Evolutionary conservation across 2,797 vertebrate species (phyloP).

Genomic region (Hypotaenidia okinawae): DNA sequence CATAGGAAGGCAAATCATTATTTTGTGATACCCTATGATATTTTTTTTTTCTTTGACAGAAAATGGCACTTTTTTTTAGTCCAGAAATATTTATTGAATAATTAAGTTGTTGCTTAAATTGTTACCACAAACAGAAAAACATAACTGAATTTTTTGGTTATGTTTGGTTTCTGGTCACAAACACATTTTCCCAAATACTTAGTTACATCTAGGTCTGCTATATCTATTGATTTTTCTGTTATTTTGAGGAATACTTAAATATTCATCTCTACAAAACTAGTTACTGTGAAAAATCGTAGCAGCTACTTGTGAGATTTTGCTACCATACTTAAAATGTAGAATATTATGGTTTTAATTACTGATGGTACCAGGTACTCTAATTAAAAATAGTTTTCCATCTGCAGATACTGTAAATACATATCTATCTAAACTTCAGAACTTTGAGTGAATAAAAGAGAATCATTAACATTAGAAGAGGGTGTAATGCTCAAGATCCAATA

Average conservation of each 20-base stretch:
- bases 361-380: constrained; percentile 1
- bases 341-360: background rate
- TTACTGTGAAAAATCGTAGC: background rate
- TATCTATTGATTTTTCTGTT: background rate
- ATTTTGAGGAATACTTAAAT: background rate
- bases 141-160: background rate
- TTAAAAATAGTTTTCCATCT: constrained; percentile 23
- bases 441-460: constrained; percentile 2
- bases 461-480: background rate
- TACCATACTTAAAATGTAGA: background rate
- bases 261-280: background rate
- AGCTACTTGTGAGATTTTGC: background rate
- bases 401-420: background rate
- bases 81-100: background rate
- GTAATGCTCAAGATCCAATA: constrained; percentile 9
- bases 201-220: background rate
- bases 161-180: background rate
- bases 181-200: background rate
- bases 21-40: background rate
- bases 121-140: background rate
- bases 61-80: background rate
- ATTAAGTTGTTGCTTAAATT: background rate
- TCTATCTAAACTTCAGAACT: background rate
- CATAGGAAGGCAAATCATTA: background rate
- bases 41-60: background rate